Base-by-base conservation (phyloP, 2,113 vertebrate species). In the Rhabdornis inornatus region DNA sequence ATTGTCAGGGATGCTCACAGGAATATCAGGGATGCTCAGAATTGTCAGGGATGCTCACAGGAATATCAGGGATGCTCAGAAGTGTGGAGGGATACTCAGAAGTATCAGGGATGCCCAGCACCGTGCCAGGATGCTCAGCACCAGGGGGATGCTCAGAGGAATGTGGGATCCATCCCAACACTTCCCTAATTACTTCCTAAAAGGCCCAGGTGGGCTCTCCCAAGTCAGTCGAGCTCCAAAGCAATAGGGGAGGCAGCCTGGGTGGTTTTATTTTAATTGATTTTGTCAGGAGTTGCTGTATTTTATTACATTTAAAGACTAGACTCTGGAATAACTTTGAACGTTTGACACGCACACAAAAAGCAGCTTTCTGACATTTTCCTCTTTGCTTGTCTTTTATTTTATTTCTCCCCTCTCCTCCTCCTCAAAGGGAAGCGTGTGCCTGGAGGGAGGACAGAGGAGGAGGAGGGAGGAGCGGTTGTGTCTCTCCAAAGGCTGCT, bases 321-420 rank as follows among this genome's bases (percentile, higher is more conserved):
- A 87, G 71, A 90, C 76, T 92, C 82, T 6, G 94, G 93, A 83
- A 95, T 94, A 95, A 93, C 94, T 94, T 96, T 94, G 95, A 97
- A 96, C 88, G 72, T 95, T 96, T 96, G 95, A 96, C 94, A 87
- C 86, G 3, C 94, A 60, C 85, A 90, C 79, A 86, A 88, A 96
- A 95, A 96, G 92, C 94, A 75, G 96, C 95, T 97, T 96, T 95
- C 95, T 96, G 96, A 96, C 95, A 90, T 94, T 94, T 95, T 94
- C 94, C 93, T 96, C 95, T 96, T 91, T 94, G 95, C 93, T 90
- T 74, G 92, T 94, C 95, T 96, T 93, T 95, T 96, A 89, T 96
- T 94, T 85, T 87, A 13, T 61, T 91, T 70, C 87, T 91, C 91
- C 86, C 94, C 61, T 91, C 84, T 86, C 93, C 93, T 91, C 89